Base-by-base conservation (phyloP, 2,113 vertebrate genomes). In the Ardeotis arabs region DNA sequence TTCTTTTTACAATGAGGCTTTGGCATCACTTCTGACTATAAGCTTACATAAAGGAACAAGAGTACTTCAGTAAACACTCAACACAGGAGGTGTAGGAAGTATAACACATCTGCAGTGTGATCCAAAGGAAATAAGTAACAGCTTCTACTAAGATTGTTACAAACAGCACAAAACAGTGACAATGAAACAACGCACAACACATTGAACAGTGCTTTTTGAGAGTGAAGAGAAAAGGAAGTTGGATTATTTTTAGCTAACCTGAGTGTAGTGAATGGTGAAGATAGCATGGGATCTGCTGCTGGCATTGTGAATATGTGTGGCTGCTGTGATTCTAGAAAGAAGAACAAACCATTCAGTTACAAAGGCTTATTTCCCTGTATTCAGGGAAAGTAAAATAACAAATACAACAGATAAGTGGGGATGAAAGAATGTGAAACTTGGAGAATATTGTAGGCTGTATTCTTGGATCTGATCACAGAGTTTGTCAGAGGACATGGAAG, bases 251-350 rank as follows among this genome's bases (percentile, higher is more conserved):
- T 87, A 73, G 92, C 96, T 74, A 95, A 99, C 99, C 99, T 99
- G 99, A 33, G 99, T 99, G 96, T 99, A 99, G 95, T 99, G 98
- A 97, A 99, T 99, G 66, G 99, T 99, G 97, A 99, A 99, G 98
- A 99, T 99, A 96, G 99, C 99, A 72, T 99, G 99, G 56, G 99
- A 99, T 94, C 99, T 98, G 97, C 99, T 99, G 98, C 99, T 99
- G 95, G 99, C 98, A 41, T 99, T 99, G 12, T 99, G 99, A 97
- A 99, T 97, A 80, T 99, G 99, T 8, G 99, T 99, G 70, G 99
- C 98, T 80, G 99, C 99, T 7, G 99, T 99, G 95, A 99, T 99
- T 96, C 99, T 99, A 93, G 63, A 74, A 74, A 92, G 18, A 96
- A 93, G 33, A 94, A 80, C 28, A 94, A 91, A 93, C 11, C 45